These are phyloP conservation scores for Pachliopta kotzebuea DNA, from an alignment of 2,888 invertebrate genomes.

Conservation along the genomic window DNA sequence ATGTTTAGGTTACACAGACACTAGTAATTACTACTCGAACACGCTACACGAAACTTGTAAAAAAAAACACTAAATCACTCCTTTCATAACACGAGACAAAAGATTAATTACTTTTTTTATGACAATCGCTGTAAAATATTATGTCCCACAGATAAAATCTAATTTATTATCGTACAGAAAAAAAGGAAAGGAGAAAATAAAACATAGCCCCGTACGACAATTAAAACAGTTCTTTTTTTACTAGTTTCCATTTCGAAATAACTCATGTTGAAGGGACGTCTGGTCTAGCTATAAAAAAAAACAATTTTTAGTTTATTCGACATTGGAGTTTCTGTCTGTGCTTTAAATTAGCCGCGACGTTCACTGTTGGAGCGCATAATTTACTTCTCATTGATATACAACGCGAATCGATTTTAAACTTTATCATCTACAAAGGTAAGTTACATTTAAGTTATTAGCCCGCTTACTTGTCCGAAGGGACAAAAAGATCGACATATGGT, in stretches of 20 bases:
- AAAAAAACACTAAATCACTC: conserved; percentile 14
- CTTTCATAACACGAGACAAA: conserved; percentile 23
- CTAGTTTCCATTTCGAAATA: conserved; percentile 56
- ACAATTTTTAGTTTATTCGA: conserved; percentile 52
- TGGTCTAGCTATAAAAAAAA: conserved; percentile 55
- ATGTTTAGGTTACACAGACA: no score
- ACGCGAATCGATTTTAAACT: conserved; percentile 30
- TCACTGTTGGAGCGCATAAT: conserved; percentile 46
- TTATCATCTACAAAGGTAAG: conserved; percentile 23
- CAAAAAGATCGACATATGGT: conserved; percentile 65
- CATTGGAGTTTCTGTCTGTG: conserved; percentile 49
- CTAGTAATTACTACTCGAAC: background rate
- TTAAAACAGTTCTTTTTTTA: conserved; percentile 37
- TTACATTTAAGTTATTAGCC: conserved; percentile 20
- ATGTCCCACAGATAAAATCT: conserved; percentile 27
- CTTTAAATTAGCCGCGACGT: conserved; percentile 67
- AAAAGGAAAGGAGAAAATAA: conserved; percentile 14
- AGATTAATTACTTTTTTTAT: conserved; percentile 29
- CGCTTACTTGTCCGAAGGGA: conserved; percentile 33
- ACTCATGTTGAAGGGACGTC: conserved; percentile 42
- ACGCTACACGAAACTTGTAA: conserved; percentile 12
- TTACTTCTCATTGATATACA: conserved; percentile 30
- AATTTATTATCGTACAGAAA: conserved; percentile 24
- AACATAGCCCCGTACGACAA: conserved; percentile 32
- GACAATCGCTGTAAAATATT: conserved; percentile 29